Conservation (phyloP, 2,797 vertebrate genomes). For the Geotrypetes seraphini region DNA sequence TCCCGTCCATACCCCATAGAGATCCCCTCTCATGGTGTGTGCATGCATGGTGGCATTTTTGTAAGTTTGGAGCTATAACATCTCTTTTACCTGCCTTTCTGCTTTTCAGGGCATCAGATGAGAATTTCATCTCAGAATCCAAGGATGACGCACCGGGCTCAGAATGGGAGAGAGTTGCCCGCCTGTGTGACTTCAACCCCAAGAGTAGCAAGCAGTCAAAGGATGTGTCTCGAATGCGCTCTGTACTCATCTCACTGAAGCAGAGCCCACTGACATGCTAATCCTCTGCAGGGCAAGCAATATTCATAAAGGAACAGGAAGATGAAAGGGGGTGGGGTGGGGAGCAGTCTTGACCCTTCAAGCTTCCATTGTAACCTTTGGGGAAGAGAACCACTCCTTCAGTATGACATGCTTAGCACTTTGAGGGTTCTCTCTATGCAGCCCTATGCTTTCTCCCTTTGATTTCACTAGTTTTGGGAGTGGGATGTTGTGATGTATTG, state of each 20-base stretch:
- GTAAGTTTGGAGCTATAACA: too few species aligned
- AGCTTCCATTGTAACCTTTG: neutral
- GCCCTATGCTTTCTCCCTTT: neutral
- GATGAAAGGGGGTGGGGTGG: neutral
- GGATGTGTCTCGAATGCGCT: conserved; percentile 95
- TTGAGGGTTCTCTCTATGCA: neutral
- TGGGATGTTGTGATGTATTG: too few species aligned
- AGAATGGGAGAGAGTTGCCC: conserved; percentile 92
- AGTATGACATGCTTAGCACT: neutral
- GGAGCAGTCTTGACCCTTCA: neutral
- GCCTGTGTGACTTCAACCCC: conserved; percentile 96
- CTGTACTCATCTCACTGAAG: conserved; percentile 93
- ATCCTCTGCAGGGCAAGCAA: conserved; percentile 16
- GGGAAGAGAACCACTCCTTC: neutral
- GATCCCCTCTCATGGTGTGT: too few species aligned
- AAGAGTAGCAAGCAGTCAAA: conserved; percentile 95
- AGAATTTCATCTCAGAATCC: conserved; percentile 81
- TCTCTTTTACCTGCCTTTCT: too few species aligned
- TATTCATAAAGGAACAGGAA: conserved; percentile 5
- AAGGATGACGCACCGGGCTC: conserved; percentile 78
- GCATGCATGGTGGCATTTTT: too few species aligned
- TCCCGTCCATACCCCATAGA: too few species aligned
- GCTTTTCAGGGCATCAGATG: conserved; percentile 76
- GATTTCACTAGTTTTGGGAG: too few species aligned
- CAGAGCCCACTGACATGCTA: conserved; percentile 75